These are phyloP conservation scores for Vidua macroura DNA, from an alignment of 2,113 vertebrate genomes.

Conservation along the genomic window DNA sequence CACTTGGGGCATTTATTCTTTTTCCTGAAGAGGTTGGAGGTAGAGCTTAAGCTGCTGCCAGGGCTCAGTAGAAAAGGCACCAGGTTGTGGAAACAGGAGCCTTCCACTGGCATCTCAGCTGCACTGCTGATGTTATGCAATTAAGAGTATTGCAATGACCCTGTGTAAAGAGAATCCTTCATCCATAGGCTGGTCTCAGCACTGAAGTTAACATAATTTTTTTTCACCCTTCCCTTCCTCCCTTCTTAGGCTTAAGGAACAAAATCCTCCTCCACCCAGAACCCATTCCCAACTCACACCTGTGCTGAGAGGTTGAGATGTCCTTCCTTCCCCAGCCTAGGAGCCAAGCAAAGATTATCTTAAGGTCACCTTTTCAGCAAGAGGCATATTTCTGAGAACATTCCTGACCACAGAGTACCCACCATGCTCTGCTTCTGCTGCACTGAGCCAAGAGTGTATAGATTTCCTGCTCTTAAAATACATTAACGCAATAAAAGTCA, in stretches of 20 bases:
- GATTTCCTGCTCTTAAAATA: slow-evolving; percentile 61
- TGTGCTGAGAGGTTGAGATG: background rate
- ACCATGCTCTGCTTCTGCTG: background rate
- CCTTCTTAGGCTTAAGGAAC: background rate
- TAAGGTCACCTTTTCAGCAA: slow-evolving; percentile 11
- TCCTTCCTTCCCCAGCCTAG: background rate
- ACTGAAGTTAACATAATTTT: background rate
- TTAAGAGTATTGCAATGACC: background rate
- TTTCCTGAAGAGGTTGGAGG: background rate
- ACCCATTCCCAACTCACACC: background rate
- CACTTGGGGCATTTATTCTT: background rate
- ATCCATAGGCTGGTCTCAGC: background rate
- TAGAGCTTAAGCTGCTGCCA: background rate
- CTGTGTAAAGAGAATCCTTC: background rate
- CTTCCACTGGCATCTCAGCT: background rate
- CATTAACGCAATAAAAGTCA: slow-evolving; percentile 45
- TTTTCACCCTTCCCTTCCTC: background rate
- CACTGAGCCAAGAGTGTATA: slow-evolving; percentile 18
- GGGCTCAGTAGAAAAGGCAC: background rate
- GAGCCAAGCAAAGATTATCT: background rate
- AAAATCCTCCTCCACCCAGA: background rate
- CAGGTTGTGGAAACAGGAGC: background rate
- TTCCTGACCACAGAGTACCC: slow-evolving; percentile 1
- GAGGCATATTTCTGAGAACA: slow-evolving; percentile 28
- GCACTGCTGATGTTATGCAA: accelerated